Conservation (phyloP, 2,113 vertebrate species). For the Oncorhynchus masou region DNA sequence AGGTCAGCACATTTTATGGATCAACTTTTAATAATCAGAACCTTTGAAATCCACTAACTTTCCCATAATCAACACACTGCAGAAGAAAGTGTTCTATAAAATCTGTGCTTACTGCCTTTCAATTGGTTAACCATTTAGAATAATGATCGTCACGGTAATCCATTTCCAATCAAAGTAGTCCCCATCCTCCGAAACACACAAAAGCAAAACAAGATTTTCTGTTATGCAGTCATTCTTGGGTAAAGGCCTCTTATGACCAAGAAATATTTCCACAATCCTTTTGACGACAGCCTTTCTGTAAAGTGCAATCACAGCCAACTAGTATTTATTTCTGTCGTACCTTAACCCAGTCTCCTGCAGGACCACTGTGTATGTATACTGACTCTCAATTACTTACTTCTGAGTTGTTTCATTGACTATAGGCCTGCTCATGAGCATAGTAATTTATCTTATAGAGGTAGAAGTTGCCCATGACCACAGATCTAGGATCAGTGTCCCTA, state of each 20-base stretch:
- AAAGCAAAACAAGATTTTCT: constrained; percentile 52
- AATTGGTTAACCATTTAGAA: constrained; percentile 59
- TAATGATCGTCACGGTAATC: constrained; percentile 45
- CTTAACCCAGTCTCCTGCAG: constrained; percentile 44
- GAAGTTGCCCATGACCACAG: constrained; percentile 7
- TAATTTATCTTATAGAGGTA: no score
- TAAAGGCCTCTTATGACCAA: constrained; percentile 75
- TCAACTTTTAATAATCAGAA: constrained; percentile 34
- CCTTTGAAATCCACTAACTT: background rate
- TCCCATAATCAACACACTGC: constrained; percentile 22
- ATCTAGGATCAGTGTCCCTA: constrained; percentile 4
- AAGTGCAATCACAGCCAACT: constrained; percentile 86
- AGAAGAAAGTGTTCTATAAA: constrained; percentile 37
- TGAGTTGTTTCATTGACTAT: background rate
- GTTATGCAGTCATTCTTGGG: constrained; percentile 60
- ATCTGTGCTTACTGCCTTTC: constrained; percentile 69
- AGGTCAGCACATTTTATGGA: constrained; percentile 9
- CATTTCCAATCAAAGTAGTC: constrained; percentile 36
- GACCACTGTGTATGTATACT: constrained; percentile 19
- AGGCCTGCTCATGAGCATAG: no score
- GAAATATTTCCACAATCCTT: constrained; percentile 89
- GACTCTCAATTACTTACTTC: background rate
- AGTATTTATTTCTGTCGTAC: constrained; percentile 58
- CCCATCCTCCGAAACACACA: constrained; percentile 19
- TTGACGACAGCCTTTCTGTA: constrained; percentile 81